Evolutionary conservation across 2,888 invertebrate genomes (phyloP).

Genomic region (Oxystoma pomonae): DNA sequence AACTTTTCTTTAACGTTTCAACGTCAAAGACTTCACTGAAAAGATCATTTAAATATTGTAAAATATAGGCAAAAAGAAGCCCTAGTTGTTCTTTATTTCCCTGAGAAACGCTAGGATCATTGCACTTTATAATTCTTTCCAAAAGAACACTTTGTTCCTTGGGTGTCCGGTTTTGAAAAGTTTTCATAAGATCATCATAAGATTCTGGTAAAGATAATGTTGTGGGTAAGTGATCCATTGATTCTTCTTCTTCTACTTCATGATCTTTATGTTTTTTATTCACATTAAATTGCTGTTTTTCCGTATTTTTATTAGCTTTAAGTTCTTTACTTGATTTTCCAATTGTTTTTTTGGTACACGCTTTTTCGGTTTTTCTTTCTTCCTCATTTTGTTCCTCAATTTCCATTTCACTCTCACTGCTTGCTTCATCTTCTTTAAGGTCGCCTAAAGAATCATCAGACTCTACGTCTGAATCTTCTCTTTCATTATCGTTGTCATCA

Average conservation of each 20-base stretch:
- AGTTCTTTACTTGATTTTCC: too few relatives aligned
- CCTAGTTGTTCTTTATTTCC: slow-evolving; percentile 75
- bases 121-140: slow-evolving; percentile 80
- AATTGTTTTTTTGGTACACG: too few relatives aligned
- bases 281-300: too few relatives aligned
- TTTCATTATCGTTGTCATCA: slow-evolving; percentile 34
- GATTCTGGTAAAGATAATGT: slow-evolving; percentile 54
- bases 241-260: slow-evolving; percentile 32
- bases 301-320: too few relatives aligned
- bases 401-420: slow-evolving; percentile 45
- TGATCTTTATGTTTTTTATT: slow-evolving; percentile 20
- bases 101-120: slow-evolving; percentile 75
- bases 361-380: too few relatives aligned
- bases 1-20: slow-evolving; percentile 51
- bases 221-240: neutral
- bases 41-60: slow-evolving; percentile 73
- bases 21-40: slow-evolving; percentile 46
- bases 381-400: neutral
- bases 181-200: slow-evolving; percentile 59
- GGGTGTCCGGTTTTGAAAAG: slow-evolving; percentile 58
- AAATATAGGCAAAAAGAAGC: slow-evolving; percentile 67
- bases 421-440: slow-evolving; percentile 45
- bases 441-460: slow-evolving; percentile 49
- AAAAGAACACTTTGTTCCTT: slow-evolving; percentile 67
- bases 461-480: slow-evolving; percentile 33